Evolutionary conservation across 2,113 vertebrate species (phyloP).

Genomic region (Bagarius yarrelli): DNA sequence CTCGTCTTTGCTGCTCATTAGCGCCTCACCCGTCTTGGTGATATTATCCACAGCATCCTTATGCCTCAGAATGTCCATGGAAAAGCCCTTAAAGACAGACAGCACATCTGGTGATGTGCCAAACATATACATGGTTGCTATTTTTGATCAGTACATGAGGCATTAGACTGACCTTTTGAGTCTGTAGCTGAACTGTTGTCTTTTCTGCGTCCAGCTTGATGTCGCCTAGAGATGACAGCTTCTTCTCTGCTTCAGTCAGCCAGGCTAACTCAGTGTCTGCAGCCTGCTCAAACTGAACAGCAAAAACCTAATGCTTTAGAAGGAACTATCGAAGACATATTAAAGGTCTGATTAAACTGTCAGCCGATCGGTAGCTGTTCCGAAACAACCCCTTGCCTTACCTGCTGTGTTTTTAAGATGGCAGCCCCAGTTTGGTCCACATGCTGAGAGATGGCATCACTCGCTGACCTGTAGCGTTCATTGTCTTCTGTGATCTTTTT

Average conservation of each 20-base stretch:
- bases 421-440: constrained; percentile 88
- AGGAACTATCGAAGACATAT: background rate
- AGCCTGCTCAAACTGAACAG: constrained; percentile 90
- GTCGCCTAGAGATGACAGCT: constrained; percentile 82
- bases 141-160: background rate
- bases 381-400: constrained; percentile 56
- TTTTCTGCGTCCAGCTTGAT: constrained; percentile 94
- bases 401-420: constrained; percentile 89
- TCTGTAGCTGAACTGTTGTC: constrained; percentile 88
- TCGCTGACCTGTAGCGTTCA: constrained; percentile 80
- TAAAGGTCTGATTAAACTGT: constrained; percentile 32
- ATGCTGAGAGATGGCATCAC: constrained; percentile 77
- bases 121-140: background rate
- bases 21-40: constrained; percentile 81
- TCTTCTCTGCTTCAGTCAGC: constrained; percentile 85
- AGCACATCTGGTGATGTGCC: background rate
- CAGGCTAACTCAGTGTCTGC: constrained; percentile 85
- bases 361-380: background rate
- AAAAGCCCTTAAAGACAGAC: constrained; percentile 77
- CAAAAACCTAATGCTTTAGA: constrained; percentile 19
- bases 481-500: constrained; percentile 87
- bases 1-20: constrained; percentile 81
- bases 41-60: constrained; percentile 93
- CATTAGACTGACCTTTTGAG: constrained; percentile 86
- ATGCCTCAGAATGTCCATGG: constrained; percentile 96